A percentile compares a stretch with the other conserved stretches of the same genome.
Conservation (phyloP, 2,113 vertebrate genomes). For the Antechinus flavipes region DNA sequence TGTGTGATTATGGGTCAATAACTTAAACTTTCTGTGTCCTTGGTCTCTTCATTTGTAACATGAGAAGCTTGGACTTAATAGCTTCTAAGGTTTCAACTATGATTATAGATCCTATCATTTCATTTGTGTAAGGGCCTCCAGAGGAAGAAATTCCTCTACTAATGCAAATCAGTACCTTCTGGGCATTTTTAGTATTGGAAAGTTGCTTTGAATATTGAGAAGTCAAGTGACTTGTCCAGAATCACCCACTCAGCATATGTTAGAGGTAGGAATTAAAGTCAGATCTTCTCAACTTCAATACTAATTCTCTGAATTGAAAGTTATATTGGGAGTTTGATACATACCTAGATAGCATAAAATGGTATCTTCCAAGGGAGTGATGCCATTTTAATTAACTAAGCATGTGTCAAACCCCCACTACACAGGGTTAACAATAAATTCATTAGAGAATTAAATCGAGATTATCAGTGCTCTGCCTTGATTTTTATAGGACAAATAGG, state of each 20-base stretch:
- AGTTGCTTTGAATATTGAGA: not conserved
- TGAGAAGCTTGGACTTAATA: not conserved
- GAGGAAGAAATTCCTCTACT: not conserved
- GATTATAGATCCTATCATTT: not conserved
- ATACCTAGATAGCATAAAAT: not conserved
- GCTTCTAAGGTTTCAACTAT: not conserved
- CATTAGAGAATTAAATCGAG: not conserved
- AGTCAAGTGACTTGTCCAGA: not conserved
- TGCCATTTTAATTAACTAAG: not conserved
- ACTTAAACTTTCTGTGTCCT: not conserved
- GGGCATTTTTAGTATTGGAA: not conserved
- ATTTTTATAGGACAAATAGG: not conserved
- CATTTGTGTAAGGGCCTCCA: not conserved
- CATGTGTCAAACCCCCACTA: not conserved
- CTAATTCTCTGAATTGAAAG: not conserved
- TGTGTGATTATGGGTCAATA: not conserved
- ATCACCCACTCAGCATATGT: not conserved
- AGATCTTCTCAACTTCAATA: not conserved
- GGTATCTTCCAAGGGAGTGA: not conserved
- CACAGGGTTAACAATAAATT: not conserved
- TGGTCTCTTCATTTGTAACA: not conserved
- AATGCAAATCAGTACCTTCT: not conserved
- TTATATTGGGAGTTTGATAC: not conserved
- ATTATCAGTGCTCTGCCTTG: not conserved
- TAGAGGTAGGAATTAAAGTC: not conserved